Evolutionary conservation across 2,797 vertebrate species (phyloP).

Genomic region (Prionace glauca): DNA sequence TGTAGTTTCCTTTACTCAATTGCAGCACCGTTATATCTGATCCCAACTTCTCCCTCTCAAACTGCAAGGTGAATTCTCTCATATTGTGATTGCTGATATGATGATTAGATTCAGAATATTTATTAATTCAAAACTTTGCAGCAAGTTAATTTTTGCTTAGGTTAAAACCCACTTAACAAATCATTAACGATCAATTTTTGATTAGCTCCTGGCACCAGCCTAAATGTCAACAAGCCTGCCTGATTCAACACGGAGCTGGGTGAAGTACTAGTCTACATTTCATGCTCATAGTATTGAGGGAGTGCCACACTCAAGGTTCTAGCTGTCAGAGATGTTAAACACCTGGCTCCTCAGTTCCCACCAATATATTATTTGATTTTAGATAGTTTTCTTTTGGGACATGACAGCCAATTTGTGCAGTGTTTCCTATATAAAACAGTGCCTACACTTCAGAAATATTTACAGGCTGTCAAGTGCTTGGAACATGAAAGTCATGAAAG

Average conservation of each 20-base stretch:
- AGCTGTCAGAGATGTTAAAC: neutral
- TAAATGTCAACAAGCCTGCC: neutral
- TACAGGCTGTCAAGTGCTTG: neutral
- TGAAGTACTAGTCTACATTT: neutral
- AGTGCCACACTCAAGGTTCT: neutral
- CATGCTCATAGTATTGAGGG: neutral
- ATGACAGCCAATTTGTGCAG: neutral
- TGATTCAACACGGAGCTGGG: neutral
- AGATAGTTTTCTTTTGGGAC: neutral
- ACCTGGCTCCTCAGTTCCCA: neutral
- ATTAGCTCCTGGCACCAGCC: neutral
- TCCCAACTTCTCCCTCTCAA: too few species aligned
- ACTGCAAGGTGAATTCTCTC: too few species aligned
- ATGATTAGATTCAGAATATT: neutral
- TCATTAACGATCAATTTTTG: neutral
- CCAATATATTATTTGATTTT: constrained; percentile 22
- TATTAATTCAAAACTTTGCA: neutral
- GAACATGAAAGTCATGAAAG: neutral
- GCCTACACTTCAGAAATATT: neutral
- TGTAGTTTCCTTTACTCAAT: too few species aligned
- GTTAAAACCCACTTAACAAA: neutral
- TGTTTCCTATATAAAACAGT: neutral
- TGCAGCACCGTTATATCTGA: too few species aligned
- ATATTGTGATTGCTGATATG: too few species aligned
- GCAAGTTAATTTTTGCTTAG: neutral